Conservation (phyloP, 2,797 vertebrate genomes). For the Sebastiscus albofasciatus region DNA sequence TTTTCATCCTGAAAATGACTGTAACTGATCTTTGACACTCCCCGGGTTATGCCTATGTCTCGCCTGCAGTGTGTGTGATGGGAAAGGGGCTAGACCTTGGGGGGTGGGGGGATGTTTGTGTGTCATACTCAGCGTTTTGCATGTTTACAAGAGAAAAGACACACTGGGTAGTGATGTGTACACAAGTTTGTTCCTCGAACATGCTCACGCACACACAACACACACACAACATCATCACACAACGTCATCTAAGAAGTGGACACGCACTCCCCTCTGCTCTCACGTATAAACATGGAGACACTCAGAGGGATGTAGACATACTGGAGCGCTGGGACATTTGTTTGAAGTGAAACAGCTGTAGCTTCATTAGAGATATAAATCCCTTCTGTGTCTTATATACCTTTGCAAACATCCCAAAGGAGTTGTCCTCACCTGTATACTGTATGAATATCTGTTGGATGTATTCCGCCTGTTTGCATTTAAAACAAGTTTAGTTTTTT, state of each 20-base stretch:
- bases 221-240: no score
- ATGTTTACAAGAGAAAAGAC: conserved; percentile 15
- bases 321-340: conserved; percentile 46
- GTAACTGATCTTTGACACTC: conserved; percentile 4
- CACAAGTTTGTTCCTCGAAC: neutral
- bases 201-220: neutral
- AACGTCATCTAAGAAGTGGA: neutral
- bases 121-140: neutral
- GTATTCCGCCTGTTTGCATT: conserved; percentile 6
- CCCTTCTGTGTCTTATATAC: neutral
- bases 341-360: conserved; percentile 67
- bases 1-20: conserved; percentile 10
- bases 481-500: neutral
- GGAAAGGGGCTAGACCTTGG: neutral
- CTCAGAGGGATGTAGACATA: conserved; percentile 29
- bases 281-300: conserved; percentile 49
- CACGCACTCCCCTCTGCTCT: conserved; percentile 7
- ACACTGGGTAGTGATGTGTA: conserved; percentile 17
- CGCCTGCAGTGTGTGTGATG: conserved; percentile 5
- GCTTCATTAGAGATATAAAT: neutral
- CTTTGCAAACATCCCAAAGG: neutral
- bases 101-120: neutral
- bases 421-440: neutral
- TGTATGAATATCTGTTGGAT: neutral
- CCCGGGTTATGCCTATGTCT: neutral